These are phyloP conservation scores for Azemiops feae DNA, from an alignment of 2,113 vertebrate genomes.

Conservation along the genomic window DNA sequence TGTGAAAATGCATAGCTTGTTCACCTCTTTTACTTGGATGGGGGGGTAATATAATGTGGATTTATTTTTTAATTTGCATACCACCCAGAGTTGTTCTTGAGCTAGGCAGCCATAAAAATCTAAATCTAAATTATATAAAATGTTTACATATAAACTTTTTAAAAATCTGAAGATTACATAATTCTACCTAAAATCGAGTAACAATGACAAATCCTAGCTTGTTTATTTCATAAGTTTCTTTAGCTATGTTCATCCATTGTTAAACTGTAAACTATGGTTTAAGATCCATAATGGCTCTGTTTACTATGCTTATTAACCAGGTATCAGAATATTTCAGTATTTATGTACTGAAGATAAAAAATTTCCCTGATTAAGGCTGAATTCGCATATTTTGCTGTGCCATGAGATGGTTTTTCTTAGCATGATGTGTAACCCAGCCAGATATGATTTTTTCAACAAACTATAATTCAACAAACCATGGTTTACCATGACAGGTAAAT, in stretches of 20 bases:
- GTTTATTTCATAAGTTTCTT: neutral
- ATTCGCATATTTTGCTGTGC: neutral
- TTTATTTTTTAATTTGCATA: neutral
- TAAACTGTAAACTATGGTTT: neutral
- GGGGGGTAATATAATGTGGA: neutral
- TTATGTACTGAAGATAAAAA: neutral
- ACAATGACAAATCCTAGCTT: neutral
- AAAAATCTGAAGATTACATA: neutral
- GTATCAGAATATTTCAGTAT: neutral
- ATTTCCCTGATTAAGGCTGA: neutral
- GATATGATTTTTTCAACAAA: neutral
- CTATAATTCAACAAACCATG: neutral
- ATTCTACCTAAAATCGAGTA: neutral
- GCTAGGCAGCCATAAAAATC: neutral
- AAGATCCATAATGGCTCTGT: neutral
- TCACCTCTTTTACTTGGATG: neutral
- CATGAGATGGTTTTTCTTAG: neutral
- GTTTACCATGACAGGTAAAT: neutral
- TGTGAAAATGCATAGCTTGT: neutral
- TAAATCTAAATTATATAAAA: neutral
- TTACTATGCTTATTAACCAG: neutral
- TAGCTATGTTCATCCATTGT: neutral
- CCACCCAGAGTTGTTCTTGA: neutral
- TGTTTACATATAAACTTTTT: too few relatives aligned
- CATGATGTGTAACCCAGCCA: neutral